phyloP scores from a whole-genome alignment of 1,140 invertebrate genomes.

The Leptinotarsa defecta region DNA sequence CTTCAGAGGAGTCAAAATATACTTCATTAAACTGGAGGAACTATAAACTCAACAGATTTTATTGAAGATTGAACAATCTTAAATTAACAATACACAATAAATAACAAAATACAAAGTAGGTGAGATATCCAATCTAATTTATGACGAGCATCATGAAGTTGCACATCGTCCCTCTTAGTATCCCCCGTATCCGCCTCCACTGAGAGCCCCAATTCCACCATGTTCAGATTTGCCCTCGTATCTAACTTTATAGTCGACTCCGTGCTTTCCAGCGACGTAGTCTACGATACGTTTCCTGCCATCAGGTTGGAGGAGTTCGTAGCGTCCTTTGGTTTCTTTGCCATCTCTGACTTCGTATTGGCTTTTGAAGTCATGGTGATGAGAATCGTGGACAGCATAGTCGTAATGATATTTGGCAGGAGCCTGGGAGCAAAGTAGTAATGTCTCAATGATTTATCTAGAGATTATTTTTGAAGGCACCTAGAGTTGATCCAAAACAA shows the following conservation, averaged over 20 bases:
- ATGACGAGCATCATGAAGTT: neutral
- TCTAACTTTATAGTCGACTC: slow-evolving; percentile 71
- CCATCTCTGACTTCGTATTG: slow-evolving; percentile 47
- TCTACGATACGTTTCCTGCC: slow-evolving; percentile 56
- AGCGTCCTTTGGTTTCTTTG: slow-evolving; percentile 56
- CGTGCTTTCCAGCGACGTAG: slow-evolving; percentile 60
- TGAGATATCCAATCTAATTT: slow-evolving; percentile 17
- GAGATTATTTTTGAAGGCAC: too few species aligned
- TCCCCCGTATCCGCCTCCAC: slow-evolving; percentile 6
- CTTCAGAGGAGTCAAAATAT: too few species aligned
- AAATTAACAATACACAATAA: slow-evolving; percentile 24
- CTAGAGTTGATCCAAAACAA: too few species aligned
- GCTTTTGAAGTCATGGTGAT: slow-evolving; percentile 45
- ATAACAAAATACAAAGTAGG: slow-evolving; percentile 41
- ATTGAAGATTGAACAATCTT: slow-evolving; percentile 33
- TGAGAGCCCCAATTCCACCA: slow-evolving; percentile 39
- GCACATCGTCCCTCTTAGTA: neutral
- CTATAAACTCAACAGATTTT: slow-evolving; percentile 35
- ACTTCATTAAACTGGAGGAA: neutral
- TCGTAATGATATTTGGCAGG: slow-evolving; percentile 47
- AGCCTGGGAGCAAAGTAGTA: slow-evolving; percentile 51
- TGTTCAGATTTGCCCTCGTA: slow-evolving; percentile 55
- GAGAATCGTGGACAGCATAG: slow-evolving; percentile 43
- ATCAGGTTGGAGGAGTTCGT: slow-evolving; percentile 57
- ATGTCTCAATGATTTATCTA: too few species aligned